Evolutionary conservation across 2,797 vertebrate species (phyloP).

Genomic region (Pipistrellus pygmaeus): DNA sequence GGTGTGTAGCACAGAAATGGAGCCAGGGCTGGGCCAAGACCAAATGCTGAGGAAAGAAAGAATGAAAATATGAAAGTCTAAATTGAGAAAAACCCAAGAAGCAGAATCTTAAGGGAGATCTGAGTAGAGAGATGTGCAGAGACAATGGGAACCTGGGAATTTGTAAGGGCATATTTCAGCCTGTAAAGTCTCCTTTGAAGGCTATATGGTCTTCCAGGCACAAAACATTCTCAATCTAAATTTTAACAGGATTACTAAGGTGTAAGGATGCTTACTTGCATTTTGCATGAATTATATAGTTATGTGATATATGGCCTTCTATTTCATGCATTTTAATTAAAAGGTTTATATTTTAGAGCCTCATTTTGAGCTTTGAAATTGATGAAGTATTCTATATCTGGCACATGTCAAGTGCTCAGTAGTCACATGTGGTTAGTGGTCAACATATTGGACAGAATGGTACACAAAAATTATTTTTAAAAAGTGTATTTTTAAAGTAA

Average conservation of each 20-base stretch:
- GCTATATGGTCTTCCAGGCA: not conserved
- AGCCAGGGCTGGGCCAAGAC: not conserved
- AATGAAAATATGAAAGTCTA: not conserved
- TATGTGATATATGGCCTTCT: not conserved
- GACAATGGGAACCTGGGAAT: not conserved
- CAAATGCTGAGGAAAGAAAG: not conserved
- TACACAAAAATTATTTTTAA: not conserved
- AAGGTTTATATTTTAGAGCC: not conserved
- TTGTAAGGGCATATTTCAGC: not conserved
- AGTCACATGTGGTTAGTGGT: not conserved
- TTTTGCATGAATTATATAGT: not conserved
- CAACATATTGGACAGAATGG: not conserved
- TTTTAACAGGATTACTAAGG: not conserved
- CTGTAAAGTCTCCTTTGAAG: not conserved
- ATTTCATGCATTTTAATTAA: slow-evolving; percentile 8
- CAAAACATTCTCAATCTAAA: not conserved
- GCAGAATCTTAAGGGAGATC: not conserved
- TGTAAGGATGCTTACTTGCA: not conserved
- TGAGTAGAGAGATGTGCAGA: not conserved
- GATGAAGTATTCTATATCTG: not conserved
- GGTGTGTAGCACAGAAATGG: not conserved
- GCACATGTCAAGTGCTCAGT: not conserved
- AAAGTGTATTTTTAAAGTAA: slow-evolving; percentile 1
- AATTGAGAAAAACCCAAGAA: not conserved
- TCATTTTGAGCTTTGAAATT: not conserved